A percentile compares a stretch with the other conserved stretches of the same genome.
These are phyloP conservation scores for Ctenosaura bakeri DNA, from an alignment of 2,797 vertebrate genomes.

Conservation along the genomic window DNA sequence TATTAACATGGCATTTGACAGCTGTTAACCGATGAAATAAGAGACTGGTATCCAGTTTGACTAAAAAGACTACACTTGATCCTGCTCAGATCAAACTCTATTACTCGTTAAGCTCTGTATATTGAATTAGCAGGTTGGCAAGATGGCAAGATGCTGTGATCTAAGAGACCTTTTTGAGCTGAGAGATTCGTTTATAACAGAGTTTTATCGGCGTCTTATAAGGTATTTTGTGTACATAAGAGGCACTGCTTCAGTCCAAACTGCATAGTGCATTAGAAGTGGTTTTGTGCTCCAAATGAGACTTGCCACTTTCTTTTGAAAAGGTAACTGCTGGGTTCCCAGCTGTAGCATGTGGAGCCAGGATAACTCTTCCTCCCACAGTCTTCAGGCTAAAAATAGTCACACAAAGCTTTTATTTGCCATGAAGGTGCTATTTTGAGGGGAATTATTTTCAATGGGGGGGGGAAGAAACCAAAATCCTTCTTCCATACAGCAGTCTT, in stretches of 20 bases:
- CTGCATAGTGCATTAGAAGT: not conserved
- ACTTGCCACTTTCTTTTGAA: not conserved
- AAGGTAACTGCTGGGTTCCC: not conserved
- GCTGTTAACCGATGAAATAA: conserved; percentile 77
- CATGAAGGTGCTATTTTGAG: not conserved
- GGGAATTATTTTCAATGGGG: not conserved
- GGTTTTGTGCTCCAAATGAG: not conserved
- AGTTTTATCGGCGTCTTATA: not conserved
- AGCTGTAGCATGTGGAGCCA: not conserved
- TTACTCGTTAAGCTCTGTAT: conserved; percentile 59
- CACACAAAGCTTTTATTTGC: not conserved
- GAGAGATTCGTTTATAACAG: not conserved
- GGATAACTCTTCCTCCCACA: not conserved
- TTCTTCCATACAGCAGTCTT: not conserved
- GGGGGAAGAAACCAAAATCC: not conserved
- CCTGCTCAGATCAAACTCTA: conserved; percentile 49
- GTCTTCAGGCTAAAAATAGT: not conserved
- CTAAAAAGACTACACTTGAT: conserved; percentile 68
- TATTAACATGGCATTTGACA: conserved; percentile 76
- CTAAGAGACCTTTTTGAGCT: conserved; percentile 24
- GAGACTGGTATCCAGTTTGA: conserved; percentile 66
- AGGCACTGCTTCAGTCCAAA: not conserved
- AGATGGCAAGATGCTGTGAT: conserved; percentile 7
- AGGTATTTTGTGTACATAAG: not conserved
- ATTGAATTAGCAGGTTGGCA: conserved; percentile 61